These are phyloP conservation scores for Carapus acus DNA, from an alignment of 2,797 vertebrate genomes.

Conservation along the genomic window DNA sequence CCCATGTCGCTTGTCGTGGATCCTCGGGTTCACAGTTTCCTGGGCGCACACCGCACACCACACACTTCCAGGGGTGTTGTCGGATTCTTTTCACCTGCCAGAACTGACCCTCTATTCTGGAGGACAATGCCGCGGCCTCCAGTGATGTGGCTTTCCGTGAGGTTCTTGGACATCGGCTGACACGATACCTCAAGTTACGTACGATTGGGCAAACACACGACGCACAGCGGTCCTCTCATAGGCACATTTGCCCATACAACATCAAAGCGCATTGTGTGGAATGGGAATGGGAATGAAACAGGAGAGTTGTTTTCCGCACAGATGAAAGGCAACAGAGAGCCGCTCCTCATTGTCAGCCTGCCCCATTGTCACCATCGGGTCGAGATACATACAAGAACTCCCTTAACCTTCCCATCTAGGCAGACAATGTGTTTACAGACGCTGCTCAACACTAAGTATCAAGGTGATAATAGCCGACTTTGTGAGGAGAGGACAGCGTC, in stretches of 20 bases:
- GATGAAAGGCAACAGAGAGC: constrained; percentile 69
- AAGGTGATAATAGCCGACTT: constrained; percentile 63
- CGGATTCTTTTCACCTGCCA: too few species aligned
- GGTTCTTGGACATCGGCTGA: constrained; percentile 11
- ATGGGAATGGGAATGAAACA: constrained; percentile 64
- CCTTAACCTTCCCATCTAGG: constrained; percentile 56
- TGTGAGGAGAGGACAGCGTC: constrained; percentile 51
- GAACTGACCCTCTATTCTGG: neutral
- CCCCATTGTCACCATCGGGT: constrained; percentile 59
- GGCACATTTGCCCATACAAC: constrained; percentile 25
- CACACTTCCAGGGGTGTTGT: too few species aligned
- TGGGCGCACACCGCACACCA: too few species aligned
- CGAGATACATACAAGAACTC: constrained; percentile 59
- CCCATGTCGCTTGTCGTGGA: too few species aligned
- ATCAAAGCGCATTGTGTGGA: constrained; percentile 63
- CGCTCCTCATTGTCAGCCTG: constrained; percentile 60
- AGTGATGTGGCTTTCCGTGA: constrained; percentile 10
- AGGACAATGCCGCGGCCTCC: constrained; percentile 5
- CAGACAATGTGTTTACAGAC: constrained; percentile 59
- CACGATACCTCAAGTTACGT: constrained; percentile 24
- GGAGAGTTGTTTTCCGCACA: constrained; percentile 63
- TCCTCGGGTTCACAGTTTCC: too few species aligned
- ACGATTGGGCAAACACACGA: constrained; percentile 15
- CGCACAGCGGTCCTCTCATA: constrained; percentile 9
- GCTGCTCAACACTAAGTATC: constrained; percentile 64